These are phyloP conservation scores for Pelosia muscerda DNA, from an alignment of 2,888 invertebrate genomes.

Conservation along the genomic window DNA sequence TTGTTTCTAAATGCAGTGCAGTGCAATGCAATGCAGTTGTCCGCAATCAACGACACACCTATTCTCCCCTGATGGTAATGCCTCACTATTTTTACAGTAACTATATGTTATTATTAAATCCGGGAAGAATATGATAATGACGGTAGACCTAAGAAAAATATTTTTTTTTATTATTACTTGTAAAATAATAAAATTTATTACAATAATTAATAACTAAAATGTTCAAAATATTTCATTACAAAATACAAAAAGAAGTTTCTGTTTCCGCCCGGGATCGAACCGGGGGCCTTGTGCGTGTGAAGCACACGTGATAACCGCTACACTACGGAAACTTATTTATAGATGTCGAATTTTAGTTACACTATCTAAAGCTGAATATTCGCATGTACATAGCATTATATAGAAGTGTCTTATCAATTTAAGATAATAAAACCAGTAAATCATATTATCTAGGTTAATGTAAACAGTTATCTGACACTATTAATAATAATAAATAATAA, in stretches of 20 bases:
- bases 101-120: no score
- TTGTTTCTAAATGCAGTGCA: no score
- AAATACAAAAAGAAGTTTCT: slow-evolving; percentile 42
- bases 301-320: slow-evolving; percentile 93
- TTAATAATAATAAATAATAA: slow-evolving; percentile 24
- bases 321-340: slow-evolving; percentile 88
- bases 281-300: slow-evolving; percentile 92
- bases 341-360: background rate
- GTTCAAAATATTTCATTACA: background rate
- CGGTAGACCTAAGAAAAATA: background rate
- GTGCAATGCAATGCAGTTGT: no score
- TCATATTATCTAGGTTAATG: slow-evolving; percentile 34
- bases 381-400: background rate
- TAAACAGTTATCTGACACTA: slow-evolving; percentile 12
- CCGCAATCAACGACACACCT: no score
- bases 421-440: slow-evolving; percentile 33
- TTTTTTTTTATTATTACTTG: no score
- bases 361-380: background rate
- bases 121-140: no score
- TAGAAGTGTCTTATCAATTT: slow-evolving; percentile 9
- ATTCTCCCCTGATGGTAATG: no score
- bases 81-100: no score
- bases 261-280: slow-evolving; percentile 91
- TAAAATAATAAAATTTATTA: background rate
- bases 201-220: background rate